A percentile compares a stretch with the other conserved stretches of the same genome.
These are phyloP conservation scores for Aleiodes testaceus DNA, from an alignment of 2,888 invertebrate genomes.

Conservation along the genomic window DNA sequence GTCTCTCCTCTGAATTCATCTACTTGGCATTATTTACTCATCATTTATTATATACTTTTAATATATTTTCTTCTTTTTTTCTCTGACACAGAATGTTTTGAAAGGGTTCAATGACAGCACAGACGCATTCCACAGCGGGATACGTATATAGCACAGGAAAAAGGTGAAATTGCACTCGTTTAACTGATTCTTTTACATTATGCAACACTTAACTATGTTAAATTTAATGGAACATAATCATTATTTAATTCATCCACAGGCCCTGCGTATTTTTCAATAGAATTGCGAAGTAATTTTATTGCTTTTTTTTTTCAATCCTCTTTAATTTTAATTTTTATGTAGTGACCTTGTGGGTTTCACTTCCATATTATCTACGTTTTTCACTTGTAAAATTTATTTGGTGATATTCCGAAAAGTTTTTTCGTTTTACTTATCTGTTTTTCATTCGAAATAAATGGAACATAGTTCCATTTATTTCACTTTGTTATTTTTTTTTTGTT, in stretches of 20 bases:
- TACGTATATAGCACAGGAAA: conserved; percentile 21
- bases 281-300: neutral
- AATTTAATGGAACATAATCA: conserved; percentile 4
- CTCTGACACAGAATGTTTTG: neutral
- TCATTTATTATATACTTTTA: neutral
- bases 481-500: no score
- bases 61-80: neutral
- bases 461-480: no score
- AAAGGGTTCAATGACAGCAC: conserved; percentile 23
- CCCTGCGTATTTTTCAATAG: neutral
- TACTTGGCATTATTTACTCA: neutral
- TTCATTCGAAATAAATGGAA: no score
- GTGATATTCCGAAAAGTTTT: no score
- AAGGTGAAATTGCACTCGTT: conserved; percentile 20
- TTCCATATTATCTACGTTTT: conserved; percentile 6
- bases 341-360: conserved; percentile 19
- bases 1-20: neutral
- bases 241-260: neutral
- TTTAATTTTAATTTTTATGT: neutral
- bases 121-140: conserved; percentile 23
- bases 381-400: no score
- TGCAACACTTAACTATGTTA: conserved; percentile 10
- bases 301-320: neutral
- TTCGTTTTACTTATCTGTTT: no score
- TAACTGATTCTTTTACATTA: neutral